Base-by-base conservation (phyloP, 2,888 invertebrate species). In the Corbicula japonica region DNA sequence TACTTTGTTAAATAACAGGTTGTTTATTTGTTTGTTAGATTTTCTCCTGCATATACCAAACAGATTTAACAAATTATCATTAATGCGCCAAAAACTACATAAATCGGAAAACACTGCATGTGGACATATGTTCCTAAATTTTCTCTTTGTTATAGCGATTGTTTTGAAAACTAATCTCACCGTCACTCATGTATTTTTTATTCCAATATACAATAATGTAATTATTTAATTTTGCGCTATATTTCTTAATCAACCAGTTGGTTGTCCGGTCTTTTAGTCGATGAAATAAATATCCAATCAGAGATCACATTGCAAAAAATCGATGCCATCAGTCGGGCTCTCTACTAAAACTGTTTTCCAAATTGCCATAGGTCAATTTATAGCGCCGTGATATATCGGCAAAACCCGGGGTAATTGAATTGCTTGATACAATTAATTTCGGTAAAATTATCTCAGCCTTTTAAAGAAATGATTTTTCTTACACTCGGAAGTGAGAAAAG, bases 231-330 rank as follows among this genome's bases (percentile, higher is more conserved):
- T 61, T 50, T 61, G 58, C 50, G 61, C 41, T 34, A 34, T 38
- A 60, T 38, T 44, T 35, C 44, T 41, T 48, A 70, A 61, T 35
- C 60, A 70, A n/a, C 50, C 52, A 50, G 23, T 61, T 38, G 23
- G 70, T 61, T 44, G 30, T 10, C 30, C 12, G 34, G 48, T 30
- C 35, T 52, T 38, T 60, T 28, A 50, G 35, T 61, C 21, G 60
- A 60, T 41, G 35, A 44, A 28, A 58, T 70, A 58, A 70, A 52
- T 60, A 60, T 21, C 73, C 73, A 74, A 74, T 74, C 65, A 41
- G 73, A 56, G 66, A 58, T 74, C 58, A 44, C 21, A 12, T 74
- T 50, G 52, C 73, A 74, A 60, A 65, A 61, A 74, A 74, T 74
- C 73, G 41, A 74, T 74, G 48, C 28, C 38, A 26, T 28, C 18